Evolutionary conservation across 2,797 vertebrate species (phyloP).

Genomic region (Australoheros facetus): DNA sequence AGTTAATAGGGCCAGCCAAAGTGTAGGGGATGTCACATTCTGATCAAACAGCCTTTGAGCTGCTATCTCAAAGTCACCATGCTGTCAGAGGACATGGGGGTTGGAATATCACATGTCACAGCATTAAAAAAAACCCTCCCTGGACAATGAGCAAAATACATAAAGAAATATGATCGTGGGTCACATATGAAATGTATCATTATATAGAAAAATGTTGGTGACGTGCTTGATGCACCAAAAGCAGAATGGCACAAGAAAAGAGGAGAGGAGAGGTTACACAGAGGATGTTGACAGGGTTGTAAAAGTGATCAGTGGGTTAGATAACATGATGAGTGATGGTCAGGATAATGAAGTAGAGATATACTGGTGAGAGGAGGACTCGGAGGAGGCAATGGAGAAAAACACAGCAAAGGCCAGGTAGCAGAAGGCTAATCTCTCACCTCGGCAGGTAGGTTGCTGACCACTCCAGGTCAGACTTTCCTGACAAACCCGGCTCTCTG

Average conservation of each 20-base stretch:
- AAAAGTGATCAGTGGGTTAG: slow-evolving; percentile 56
- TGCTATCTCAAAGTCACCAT: slow-evolving; percentile 59
- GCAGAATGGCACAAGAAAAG: slow-evolving; percentile 25
- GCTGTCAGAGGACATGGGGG: slow-evolving; percentile 49
- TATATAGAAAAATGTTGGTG: slow-evolving; percentile 34
- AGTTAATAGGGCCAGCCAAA: slow-evolving; percentile 35
- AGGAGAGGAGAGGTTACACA: slow-evolving; percentile 37
- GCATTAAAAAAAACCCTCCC: slow-evolving; percentile 34
- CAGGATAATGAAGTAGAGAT: slow-evolving; percentile 12
- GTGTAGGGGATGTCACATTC: slow-evolving; percentile 17
- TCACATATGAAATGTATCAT: slow-evolving; percentile 54
- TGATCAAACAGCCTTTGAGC: slow-evolving; percentile 60
- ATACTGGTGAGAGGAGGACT: neutral
- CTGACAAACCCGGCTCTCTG: slow-evolving; percentile 84
- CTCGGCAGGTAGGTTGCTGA: slow-evolving; percentile 82
- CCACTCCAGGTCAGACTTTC: slow-evolving; percentile 85
- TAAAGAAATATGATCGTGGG: slow-evolving; percentile 65
- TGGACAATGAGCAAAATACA: slow-evolving; percentile 41
- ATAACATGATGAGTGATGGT: slow-evolving; percentile 56
- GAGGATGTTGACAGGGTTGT: slow-evolving; percentile 57
- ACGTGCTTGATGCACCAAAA: slow-evolving; percentile 45
- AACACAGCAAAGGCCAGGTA: neutral
- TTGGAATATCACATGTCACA: slow-evolving; percentile 58
- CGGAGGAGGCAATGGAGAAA: neutral
- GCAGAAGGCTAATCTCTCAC: slow-evolving; percentile 65